A percentile compares a stretch with the other conserved stretches of the same genome.
These are phyloP conservation scores for Takifugu bimaculatus DNA, from an alignment of 2,113 vertebrate genomes.

Conservation along the genomic window DNA sequence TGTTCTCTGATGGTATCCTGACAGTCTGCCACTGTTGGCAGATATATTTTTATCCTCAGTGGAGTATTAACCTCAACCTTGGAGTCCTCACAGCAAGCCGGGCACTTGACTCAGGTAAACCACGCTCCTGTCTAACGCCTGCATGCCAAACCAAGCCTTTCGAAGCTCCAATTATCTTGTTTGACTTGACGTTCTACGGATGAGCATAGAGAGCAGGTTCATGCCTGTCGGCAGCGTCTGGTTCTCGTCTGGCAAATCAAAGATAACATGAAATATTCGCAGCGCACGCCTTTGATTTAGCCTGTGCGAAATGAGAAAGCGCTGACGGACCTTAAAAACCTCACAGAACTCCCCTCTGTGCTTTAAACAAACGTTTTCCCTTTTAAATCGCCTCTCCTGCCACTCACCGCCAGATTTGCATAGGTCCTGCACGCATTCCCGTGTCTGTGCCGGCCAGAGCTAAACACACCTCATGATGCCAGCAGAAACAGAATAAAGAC, in stretches of 20 bases:
- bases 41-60: conserved; percentile 22
- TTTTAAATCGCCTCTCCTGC: background rate
- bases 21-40: conserved; percentile 29
- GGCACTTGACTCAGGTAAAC: conserved; percentile 76
- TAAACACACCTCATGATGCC: background rate
- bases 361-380: background rate
- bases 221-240: conserved; percentile 19
- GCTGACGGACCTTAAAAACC: background rate
- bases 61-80: conserved; percentile 67
- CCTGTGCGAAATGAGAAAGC: conserved; percentile 27
- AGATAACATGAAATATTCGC: conserved; percentile 13
- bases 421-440: background rate
- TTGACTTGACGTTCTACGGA: background rate
- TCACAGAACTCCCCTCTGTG: background rate
- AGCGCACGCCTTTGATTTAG: conserved; percentile 14
- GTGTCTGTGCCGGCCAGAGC: background rate
- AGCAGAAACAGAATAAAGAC: conserved; percentile 1
- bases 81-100: conserved; percentile 73
- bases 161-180: no score
- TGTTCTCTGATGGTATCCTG: conserved; percentile 31
- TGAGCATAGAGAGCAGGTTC: conserved; percentile 43
- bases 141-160: no score
- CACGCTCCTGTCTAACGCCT: background rate
- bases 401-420: background rate
- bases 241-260: conserved; percentile 5